phyloP scores from a whole-genome alignment of 2,113 vertebrate species.

The Acrocephalus arundinaceus region DNA sequence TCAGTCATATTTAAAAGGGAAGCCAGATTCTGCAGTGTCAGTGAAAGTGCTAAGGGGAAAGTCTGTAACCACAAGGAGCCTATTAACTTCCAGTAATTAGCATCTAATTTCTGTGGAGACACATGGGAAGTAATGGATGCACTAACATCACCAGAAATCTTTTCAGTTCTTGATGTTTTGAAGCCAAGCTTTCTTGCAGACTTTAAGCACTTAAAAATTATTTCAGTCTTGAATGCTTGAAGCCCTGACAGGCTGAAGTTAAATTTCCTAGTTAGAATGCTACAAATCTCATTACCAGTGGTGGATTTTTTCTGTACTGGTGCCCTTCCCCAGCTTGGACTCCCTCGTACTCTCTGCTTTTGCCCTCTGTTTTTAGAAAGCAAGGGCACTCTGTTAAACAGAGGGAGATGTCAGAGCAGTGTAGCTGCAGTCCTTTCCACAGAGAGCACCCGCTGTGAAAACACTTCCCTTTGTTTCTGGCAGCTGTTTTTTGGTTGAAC shows the following conservation, averaged over 20 bases:
- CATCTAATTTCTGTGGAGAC: conserved; percentile 12
- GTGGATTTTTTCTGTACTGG: neutral
- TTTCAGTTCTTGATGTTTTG: neutral
- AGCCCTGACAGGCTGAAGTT: neutral
- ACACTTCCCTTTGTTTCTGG: conserved; percentile 9
- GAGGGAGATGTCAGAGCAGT: neutral
- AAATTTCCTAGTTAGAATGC: neutral
- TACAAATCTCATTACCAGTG: neutral
- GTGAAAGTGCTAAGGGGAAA: neutral
- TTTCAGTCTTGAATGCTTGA: neutral
- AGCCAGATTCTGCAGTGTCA: conserved; percentile 15
- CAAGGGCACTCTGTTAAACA: neutral
- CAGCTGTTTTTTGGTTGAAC: neutral
- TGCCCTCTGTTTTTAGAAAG: neutral
- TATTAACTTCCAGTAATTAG: conserved; percentile 6
- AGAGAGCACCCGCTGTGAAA: neutral
- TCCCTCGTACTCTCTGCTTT: neutral
- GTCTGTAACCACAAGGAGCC: neutral
- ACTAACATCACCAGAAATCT: neutral
- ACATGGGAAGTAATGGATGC: neutral
- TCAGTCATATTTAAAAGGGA: neutral
- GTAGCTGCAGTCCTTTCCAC: neutral
- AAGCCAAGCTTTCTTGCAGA: neutral
- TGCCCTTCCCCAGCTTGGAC: neutral
- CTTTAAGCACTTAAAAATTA: neutral